phyloP scores from a whole-genome alignment of 2,797 vertebrate genomes.

The Trachops cirrhosus region DNA sequence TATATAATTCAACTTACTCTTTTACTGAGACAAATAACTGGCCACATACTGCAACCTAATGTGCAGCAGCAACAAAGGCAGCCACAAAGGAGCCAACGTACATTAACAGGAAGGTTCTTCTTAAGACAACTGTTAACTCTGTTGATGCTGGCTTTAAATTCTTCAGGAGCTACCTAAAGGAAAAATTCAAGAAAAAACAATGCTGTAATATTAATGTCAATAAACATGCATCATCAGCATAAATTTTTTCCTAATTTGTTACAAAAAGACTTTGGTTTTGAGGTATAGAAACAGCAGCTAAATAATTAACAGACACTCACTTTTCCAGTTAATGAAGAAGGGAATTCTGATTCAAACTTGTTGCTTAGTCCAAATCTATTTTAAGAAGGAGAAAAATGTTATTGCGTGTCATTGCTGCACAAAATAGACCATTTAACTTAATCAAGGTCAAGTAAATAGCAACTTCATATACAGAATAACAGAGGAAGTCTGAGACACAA shows the following conservation, averaged over 20 bases:
- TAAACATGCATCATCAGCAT: constrained; percentile 11
- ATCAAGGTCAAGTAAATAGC: not conserved
- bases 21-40: constrained; percentile 99
- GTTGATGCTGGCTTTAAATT: constrained; percentile 98
- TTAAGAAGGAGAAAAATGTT: constrained; percentile 64
- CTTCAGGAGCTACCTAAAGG: constrained; percentile 96
- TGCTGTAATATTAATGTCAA: constrained; percentile 38
- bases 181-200: constrained; percentile 49
- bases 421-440: constrained; percentile 19
- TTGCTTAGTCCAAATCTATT: constrained; percentile 98
- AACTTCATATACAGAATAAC: not conserved
- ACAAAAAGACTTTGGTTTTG: constrained; percentile 43
- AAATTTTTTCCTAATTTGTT: constrained; percentile 36
- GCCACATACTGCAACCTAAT: constrained; percentile 99
- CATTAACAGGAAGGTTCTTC: constrained; percentile 98
- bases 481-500: not conserved
- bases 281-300: constrained; percentile 21
- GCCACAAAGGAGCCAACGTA: constrained; percentile 97
- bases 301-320: constrained; percentile 81
- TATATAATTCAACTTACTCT: constrained; percentile 88
- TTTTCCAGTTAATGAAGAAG: constrained; percentile 98
- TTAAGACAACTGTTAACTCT: constrained; percentile 96
- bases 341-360: constrained; percentile 99
- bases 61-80: constrained; percentile 99
- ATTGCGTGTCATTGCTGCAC: not conserved